Evolutionary conservation across 37 sponge, comb jelly and placozoan genomes (phyloP), one percentile per base, ranked within the genome.

Genomic region (Beroe forskalii): DNA sequence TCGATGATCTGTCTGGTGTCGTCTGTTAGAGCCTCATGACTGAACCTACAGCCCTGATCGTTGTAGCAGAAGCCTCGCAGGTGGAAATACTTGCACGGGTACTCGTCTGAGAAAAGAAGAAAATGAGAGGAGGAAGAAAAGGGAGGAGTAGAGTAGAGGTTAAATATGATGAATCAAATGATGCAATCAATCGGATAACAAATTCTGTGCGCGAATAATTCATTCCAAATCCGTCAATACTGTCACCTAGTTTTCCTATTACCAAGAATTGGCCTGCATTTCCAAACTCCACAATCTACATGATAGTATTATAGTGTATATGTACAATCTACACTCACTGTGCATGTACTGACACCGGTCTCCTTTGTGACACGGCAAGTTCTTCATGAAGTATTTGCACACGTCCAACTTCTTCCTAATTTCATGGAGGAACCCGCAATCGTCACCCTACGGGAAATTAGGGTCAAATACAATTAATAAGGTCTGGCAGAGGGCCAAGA

Each of bases 311-410:
- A n/a, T n/a, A n/a, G n/a, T n/a, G n/a, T n/a, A n/a, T n/a, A n/a
- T n/a, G n/a, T n/a, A n/a, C n/a, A n/a, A n/a, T n/a, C n/a, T n/a
- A n/a, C 1, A 80, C 86, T 44, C 20, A 80, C 86, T 80, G 55
- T 80, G 86, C 86, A 80, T 80, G 86, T 80, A 80, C 20, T 32
- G 55, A 44, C 86, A 80, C 38, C n/a, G 43, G 27, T 80, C 86
- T 25, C 86, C 86, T 24, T 80, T 80, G 55, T 80, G 86, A 43
- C 86, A 80, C 55, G 86, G 86, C 55, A 80, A 23, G 35, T 80
- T 80, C 86, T 80, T 80, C 86, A 80, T 80, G 86, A 80, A 80
- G 55, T 80, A 80, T 80, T 80, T 80, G 40, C 86, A 80, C 43
- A 80, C 86, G 31, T 80, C 86, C 28, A 80, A 30, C 27, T 38